Base-by-base conservation (phyloP, 2,797 vertebrate species). In the Pteronotus mesoamericanus region DNA sequence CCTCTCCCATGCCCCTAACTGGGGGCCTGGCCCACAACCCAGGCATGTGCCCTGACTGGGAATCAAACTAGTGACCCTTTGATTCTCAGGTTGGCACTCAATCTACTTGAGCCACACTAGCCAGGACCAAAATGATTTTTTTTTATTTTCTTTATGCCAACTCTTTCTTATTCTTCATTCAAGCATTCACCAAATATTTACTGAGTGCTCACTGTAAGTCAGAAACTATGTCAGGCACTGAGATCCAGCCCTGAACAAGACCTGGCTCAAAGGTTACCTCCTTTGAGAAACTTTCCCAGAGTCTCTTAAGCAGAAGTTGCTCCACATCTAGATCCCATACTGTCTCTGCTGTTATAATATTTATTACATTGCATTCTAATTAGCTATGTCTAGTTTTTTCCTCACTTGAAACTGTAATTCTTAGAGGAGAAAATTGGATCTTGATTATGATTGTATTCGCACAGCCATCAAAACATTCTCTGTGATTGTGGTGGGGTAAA, bases 111-210 rank as follows among this genome's bases (percentile, higher is more conserved):
- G 32, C 61, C 15, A 64, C 29, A n/a, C 32, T 32, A 64, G 61
- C 61, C 29, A 64, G 15, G 32, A 14, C 61, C 94, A 42, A 95
- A 66, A 86, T 94, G 55, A 82, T 68, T 79, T 86, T 64, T 88
- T 87, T 86, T 51, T 21, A 87, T 89, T 96, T n/a, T 51, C 44
- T 92, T 85, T 85, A 46, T 92, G 34, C 44, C 57, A 72, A 51
- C 48, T 86, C 19, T 46, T 80, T 92, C 85, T 93, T 68, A 59
- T 84, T 86, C 37, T 96, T 92, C 32, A 64, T 80, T 89, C 80
- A 71, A 75, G 78, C 95, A 88, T 94, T 89, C 42, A 85, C 71
- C 59, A 87, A 78, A 48, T 95, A 77, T 75, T 51, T 92, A 64
- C 69, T 55, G 44, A 86, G 9, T 83, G 15, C 57, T 88, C 96